Base-by-base conservation (phyloP, 92 coral and sea anemone genomes). In the Parazoanthus atlanticus region DNA sequence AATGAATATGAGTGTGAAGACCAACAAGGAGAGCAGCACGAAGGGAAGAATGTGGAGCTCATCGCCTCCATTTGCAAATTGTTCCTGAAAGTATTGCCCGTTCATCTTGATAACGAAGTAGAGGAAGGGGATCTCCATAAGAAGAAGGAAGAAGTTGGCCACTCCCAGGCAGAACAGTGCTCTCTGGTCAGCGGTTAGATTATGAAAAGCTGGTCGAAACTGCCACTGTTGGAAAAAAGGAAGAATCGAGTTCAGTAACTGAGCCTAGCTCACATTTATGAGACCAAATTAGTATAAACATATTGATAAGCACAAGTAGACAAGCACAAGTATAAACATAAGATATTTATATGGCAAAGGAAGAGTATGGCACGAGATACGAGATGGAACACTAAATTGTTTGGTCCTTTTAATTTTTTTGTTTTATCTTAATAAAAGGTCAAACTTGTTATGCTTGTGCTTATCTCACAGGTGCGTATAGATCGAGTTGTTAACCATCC, bases 111-210 rank as follows among this genome's bases (percentile, higher is more conserved):
- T 28, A 19, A 92, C 90, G 83, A 89, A 92, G 78, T 86, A 89
- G 2, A 92, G 86, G 75, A 92, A 92, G 0, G 94, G 94, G n/a
- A 92, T 33, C 70, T 92, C 90, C 47, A 92, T 65, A 0, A 92
- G 30, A 23, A 92, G 84, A 10, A 92, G 90, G 8, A 92, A 40
- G 67, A 92, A 70, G 82, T 92, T 92, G 75, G 90, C 88, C 40
- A 92, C 30, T 66, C 94, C 94, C 72, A 92, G 92, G 52, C 90
- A 46, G 52, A 89, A 79, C 54, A 92, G 36, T 8, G 92, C 94
- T 81, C 88, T 92, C 64, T 92, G 92, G 52, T 89, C 88, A 64
- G 69, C 79, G 85, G 84, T 86, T 36, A 92, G 84, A 56, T 25
- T 46, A 2, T 78, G 86, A 16, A 86, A 23, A 12, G 80, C 90